Evolutionary conservation across 2,113 vertebrate species (phyloP).

Genomic region (Nipponia nippon): DNA sequence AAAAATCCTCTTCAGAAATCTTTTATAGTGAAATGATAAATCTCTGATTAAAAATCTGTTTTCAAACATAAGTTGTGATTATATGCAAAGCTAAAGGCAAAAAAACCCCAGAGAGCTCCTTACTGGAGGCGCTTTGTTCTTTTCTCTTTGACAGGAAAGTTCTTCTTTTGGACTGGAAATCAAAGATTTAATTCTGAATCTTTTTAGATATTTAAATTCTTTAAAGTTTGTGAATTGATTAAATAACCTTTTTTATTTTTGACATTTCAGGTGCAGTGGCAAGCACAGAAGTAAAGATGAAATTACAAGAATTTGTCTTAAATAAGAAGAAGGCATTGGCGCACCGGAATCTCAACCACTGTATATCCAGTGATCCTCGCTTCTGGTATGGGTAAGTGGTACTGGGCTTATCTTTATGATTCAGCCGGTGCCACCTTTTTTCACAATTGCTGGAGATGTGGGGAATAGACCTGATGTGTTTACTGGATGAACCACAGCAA

Average conservation of each 20-base stretch:
- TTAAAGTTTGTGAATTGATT: neutral
- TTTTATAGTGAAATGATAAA: neutral
- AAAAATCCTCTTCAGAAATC: neutral
- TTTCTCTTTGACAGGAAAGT: neutral
- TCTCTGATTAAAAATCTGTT: neutral
- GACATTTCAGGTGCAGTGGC: conserved; percentile 88
- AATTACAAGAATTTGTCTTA: conserved; percentile 94
- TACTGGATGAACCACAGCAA: neutral
- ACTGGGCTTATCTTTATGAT: neutral
- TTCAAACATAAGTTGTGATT: neutral
- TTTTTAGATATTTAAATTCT: neutral
- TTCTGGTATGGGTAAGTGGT: conserved; percentile 95
- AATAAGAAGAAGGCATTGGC: conserved; percentile 98
- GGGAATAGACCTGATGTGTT: neutral
- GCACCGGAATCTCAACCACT: conserved; percentile 94
- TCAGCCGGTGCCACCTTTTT: neutral
- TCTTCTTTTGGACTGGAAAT: neutral
- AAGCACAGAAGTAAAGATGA: conserved; percentile 98
- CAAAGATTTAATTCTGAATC: neutral
- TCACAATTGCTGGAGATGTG: neutral
- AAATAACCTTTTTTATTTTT: neutral
- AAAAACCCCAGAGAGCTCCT: neutral
- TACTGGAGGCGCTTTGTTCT: neutral
- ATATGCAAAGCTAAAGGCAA: neutral
- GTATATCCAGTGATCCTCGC: conserved; percentile 90